Evolutionary conservation across 2,888 invertebrate genomes (phyloP).

Genomic region (Plagiodera versicolora): DNA sequence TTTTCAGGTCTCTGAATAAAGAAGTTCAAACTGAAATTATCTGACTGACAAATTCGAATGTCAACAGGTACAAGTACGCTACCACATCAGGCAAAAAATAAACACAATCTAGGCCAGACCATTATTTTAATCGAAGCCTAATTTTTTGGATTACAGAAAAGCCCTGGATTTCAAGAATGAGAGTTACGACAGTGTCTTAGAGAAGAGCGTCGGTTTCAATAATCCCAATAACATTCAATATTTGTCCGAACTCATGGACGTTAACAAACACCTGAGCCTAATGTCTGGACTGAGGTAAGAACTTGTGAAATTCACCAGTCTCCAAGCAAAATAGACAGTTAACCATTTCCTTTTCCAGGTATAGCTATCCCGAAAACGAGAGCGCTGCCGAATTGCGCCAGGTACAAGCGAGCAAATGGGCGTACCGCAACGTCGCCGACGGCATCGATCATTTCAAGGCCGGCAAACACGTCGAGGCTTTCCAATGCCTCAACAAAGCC

Average conservation of each 20-base stretch:
- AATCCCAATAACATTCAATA: conserved; percentile 87
- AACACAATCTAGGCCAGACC: background rate
- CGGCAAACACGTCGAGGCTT: conserved; percentile 90
- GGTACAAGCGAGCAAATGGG: conserved; percentile 91
- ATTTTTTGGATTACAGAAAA: conserved; percentile 63
- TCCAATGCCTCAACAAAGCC: conserved; percentile 92
- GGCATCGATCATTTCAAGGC: conserved; percentile 94
- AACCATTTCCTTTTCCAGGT: conserved; percentile 55
- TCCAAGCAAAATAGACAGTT: background rate
- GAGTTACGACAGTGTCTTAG: conserved; percentile 78
- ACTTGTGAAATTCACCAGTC: conserved; percentile 8
- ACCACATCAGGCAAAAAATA: conserved; percentile 5
- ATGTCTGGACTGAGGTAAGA: conserved; percentile 71
- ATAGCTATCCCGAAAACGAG: conserved; percentile 77
- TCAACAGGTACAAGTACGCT: background rate
- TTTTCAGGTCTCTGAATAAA: conserved; percentile 31
- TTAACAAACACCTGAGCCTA: conserved; percentile 71
- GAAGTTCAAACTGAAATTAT: background rate
- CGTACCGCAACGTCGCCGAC: conserved; percentile 88
- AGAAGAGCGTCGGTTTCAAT: conserved; percentile 82
- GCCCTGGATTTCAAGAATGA: conserved; percentile 78
- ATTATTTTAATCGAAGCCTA: conserved; percentile 18
- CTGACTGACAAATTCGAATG: background rate
- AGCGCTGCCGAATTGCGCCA: conserved; percentile 84
- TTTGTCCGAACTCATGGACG: conserved; percentile 74